Percentiles rank a stretch among this genome's conserved stretches.
Evolutionary conservation across 2,797 vertebrate genomes (phyloP).

Genomic region (Macropodus opercularis): DNA sequence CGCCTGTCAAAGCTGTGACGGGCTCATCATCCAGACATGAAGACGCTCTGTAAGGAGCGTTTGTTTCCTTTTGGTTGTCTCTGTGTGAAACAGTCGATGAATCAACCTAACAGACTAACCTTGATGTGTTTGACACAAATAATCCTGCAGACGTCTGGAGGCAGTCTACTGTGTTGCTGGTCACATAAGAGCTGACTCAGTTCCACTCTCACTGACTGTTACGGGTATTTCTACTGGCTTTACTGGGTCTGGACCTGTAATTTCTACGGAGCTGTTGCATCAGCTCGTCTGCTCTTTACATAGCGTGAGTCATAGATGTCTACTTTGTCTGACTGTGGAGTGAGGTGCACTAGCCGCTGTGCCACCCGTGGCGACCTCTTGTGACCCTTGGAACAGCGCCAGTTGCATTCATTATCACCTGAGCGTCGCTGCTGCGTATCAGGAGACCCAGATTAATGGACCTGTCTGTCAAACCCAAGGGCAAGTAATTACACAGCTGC

Average conservation of each 20-base stretch:
- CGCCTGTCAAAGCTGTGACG: background rate
- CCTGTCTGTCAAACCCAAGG: slow-evolving; percentile 41
- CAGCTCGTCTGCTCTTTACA: too few species aligned
- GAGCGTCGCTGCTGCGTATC: background rate
- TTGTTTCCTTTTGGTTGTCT: background rate
- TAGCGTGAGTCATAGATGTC: too few species aligned
- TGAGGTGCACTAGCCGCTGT: background rate
- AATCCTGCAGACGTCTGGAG: slow-evolving; percentile 20
- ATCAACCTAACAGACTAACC: slow-evolving; percentile 48
- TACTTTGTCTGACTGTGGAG: background rate
- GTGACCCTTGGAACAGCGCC: slow-evolving; percentile 3
- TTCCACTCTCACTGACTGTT: background rate
- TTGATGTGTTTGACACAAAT: background rate
- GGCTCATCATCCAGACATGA: slow-evolving; percentile 17
- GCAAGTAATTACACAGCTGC: slow-evolving; percentile 37
- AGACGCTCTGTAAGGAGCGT: background rate
- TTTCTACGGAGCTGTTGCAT: background rate
- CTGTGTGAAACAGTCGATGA: background rate
- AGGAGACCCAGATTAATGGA: slow-evolving; percentile 4
- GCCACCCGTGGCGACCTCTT: background rate
- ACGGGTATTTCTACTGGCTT: background rate
- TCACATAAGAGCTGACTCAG: background rate
- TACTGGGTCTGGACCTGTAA: slow-evolving; percentile 3
- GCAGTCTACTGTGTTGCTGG: slow-evolving; percentile 20
- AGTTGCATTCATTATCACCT: slow-evolving; percentile 29